A percentile compares a stretch with the other conserved stretches of the same genome.
Conservation (phyloP, 2,888 invertebrate genomes). For the Spodoptera exigua region DNA sequence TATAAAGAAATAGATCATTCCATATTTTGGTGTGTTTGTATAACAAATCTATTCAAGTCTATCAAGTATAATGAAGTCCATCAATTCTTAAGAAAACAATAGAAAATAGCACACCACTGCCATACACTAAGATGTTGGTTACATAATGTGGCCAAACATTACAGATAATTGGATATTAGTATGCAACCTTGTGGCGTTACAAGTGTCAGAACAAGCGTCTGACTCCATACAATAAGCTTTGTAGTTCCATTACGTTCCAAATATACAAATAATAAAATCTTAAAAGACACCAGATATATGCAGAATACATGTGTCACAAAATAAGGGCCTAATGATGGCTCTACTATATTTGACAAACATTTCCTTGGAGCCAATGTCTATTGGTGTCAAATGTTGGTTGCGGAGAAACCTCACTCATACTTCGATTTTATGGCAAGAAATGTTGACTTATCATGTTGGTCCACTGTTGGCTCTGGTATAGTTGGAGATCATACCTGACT, state of each 20-base stretch:
- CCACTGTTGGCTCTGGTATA: conserved; percentile 9
- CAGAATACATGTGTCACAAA: conserved; percentile 32
- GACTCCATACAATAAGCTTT: conserved; percentile 45
- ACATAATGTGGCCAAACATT: conserved; percentile 9
- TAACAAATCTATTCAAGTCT: too few species aligned
- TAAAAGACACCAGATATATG: conserved; percentile 40
- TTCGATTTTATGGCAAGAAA: conserved; percentile 18
- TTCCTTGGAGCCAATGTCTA: conserved; percentile 9
- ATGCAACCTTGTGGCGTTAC: conserved; percentile 71
- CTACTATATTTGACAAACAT: conserved; percentile 22
- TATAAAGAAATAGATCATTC: background rate
- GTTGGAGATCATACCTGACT: conserved; percentile 33
- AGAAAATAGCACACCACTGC: background rate
- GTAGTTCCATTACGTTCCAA: conserved; percentile 45
- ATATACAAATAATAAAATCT: conserved; percentile 37
- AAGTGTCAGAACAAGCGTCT: conserved; percentile 66
- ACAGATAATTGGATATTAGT: conserved; percentile 42
- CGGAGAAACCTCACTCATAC: conserved; percentile 38
- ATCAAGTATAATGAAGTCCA: too few species aligned
- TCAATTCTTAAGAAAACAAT: too few species aligned
- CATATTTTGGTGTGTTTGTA: too few species aligned
- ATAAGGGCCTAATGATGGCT: conserved; percentile 37
- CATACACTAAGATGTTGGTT: background rate
- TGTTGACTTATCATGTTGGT: conserved; percentile 10
- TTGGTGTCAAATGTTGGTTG: conserved; percentile 20